A percentile compares a stretch with the other conserved stretches of the same genome.
These are phyloP conservation scores for Polylopha cassiicola DNA, from an alignment of 2,888 invertebrate species.

Conservation along the genomic window DNA sequence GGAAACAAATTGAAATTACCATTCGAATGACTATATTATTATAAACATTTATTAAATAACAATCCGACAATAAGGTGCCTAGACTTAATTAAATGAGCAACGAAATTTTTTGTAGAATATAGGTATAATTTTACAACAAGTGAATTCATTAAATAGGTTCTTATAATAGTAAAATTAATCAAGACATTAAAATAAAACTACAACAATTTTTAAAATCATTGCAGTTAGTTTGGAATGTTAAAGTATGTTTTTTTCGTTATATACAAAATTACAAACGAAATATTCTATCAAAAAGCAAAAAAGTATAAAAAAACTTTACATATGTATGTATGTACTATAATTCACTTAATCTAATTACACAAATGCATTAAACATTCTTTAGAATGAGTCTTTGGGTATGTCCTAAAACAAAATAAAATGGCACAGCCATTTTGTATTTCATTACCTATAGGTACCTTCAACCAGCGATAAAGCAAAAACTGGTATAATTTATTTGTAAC, in stretches of 20 bases:
- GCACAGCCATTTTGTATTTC: slow-evolving; percentile 28
- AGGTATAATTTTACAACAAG: not conserved
- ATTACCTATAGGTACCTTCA: no score
- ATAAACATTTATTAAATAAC: slow-evolving; percentile 9
- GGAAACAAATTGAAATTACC: no score
- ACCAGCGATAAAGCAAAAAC: no score
- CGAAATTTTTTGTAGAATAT: slow-evolving; percentile 15
- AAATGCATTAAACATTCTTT: slow-evolving; percentile 6
- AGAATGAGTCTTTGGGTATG: slow-evolving; percentile 22
- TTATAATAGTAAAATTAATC: not conserved
- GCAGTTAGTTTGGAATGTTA: slow-evolving; percentile 30
- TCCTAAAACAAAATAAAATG: slow-evolving; percentile 24
- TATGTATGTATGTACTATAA: slow-evolving; percentile 12
- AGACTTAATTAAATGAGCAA: slow-evolving; percentile 25
- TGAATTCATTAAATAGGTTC: not conserved
- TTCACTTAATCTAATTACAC: slow-evolving; percentile 6
- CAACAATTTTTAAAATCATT: slow-evolving; percentile 15
- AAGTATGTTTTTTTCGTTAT: slow-evolving; percentile 25
- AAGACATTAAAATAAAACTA: slow-evolving; percentile 5
- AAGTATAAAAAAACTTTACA: slow-evolving; percentile 10
- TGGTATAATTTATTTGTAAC: no score
- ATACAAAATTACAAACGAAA: slow-evolving; percentile 28
- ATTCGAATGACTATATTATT: no score
- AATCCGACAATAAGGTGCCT: slow-evolving; percentile 6
- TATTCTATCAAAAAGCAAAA: slow-evolving; percentile 22